These are phyloP conservation scores for Cinara cedri DNA, from an alignment of 2,888 invertebrate genomes.

Conservation along the genomic window DNA sequence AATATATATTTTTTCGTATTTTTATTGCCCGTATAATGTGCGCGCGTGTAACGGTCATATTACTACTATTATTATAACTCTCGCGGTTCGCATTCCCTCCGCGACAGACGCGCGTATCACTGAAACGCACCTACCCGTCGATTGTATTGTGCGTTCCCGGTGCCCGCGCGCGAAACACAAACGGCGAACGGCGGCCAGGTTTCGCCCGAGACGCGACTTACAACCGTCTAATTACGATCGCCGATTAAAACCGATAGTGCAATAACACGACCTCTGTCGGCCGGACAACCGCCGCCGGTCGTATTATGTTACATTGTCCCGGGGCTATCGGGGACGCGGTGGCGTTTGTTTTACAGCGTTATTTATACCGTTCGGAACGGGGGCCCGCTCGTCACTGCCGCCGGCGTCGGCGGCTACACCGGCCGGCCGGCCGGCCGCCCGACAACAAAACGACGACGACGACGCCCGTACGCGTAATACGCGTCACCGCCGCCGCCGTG, in stretches of 20 bases:
- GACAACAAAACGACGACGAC: neutral
- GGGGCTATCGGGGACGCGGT: neutral
- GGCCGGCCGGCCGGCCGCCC: neutral
- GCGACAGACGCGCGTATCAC: constrained; percentile 5
- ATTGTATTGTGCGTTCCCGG: no score
- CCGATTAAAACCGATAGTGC: constrained; percentile 32
- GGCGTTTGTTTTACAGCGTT: constrained; percentile 14
- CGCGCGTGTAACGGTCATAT: no score
- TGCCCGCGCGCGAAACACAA: constrained; percentile 12
- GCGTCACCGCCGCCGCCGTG: no score
- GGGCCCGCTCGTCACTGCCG: constrained; percentile 8
- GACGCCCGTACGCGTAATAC: neutral
- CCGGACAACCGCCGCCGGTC: neutral
- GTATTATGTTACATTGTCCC: no score
- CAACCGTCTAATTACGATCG: constrained; percentile 46
- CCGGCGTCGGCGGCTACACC: neutral
- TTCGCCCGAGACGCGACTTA: constrained; percentile 17
- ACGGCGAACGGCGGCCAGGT: constrained; percentile 12
- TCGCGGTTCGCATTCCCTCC: neutral
- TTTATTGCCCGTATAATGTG: neutral
- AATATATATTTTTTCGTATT: constrained; percentile 1
- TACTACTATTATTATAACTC: no score
- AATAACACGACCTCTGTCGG: neutral
- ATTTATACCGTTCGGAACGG: constrained; percentile 12
- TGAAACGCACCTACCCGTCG: neutral